These are phyloP conservation scores for Epizoanthus stellaris DNA, from an alignment of 92 coral and sea anemone species.

Conservation along the genomic window DNA sequence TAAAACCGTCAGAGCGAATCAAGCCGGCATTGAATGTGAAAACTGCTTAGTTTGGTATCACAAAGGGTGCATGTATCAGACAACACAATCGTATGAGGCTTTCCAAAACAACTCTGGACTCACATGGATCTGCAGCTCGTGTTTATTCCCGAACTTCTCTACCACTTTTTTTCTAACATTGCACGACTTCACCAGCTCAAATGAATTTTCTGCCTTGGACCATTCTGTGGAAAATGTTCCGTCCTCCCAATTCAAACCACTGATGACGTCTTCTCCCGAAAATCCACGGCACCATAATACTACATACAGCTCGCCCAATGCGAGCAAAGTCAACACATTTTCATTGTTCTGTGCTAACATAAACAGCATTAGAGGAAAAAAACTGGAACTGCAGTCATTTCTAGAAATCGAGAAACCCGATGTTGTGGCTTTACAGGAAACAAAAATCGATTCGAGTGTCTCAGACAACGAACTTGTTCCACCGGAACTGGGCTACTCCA, in stretches of 20 bases:
- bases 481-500: conserved; percentile 39
- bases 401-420: conserved; percentile 27
- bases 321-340: background rate
- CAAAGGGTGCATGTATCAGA: conserved; percentile 1
- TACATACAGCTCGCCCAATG: background rate
- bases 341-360: conserved; percentile 21
- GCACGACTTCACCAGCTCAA: background rate
- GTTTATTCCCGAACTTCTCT: conserved; percentile 51
- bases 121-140: conserved; percentile 43
- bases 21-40: background rate
- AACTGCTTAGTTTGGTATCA: background rate
- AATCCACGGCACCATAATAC: background rate
- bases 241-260: conserved; percentile 3
- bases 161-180: background rate
- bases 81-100: conserved; percentile 12
- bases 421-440: conserved; percentile 41
- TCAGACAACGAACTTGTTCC: conserved; percentile 46
- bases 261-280: background rate
- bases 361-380: conserved; percentile 49
- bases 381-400: conserved; percentile 36
- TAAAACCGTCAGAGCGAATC: conserved; percentile 6
- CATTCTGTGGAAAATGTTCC: background rate
- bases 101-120: conserved; percentile 32
- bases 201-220: conserved; percentile 9
- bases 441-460: conserved; percentile 36